Conservation (phyloP, 2,113 vertebrate species). For the Ptilonorhynchus violaceus region DNA sequence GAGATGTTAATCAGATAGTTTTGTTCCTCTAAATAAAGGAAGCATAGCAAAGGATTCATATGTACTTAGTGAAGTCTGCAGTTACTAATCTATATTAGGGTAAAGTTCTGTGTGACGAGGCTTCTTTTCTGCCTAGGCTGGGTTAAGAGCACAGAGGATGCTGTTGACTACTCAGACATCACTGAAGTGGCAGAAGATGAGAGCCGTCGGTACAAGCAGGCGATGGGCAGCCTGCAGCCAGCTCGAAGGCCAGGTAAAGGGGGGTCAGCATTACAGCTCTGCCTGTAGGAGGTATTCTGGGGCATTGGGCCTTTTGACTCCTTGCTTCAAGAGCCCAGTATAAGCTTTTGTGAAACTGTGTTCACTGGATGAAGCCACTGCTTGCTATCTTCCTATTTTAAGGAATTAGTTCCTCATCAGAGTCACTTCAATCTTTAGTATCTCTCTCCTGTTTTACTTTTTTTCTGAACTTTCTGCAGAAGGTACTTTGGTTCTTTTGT, state of each 20-base stretch:
- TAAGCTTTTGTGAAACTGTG: neutral
- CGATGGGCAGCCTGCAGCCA: conserved; percentile 87
- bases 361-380: neutral
- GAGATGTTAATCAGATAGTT: neutral
- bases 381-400: neutral
- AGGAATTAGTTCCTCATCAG: neutral
- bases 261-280: neutral
- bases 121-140: conserved; percentile 78
- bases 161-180: conserved; percentile 97
- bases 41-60: neutral
- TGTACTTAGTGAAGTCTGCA: neutral
- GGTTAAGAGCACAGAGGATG: conserved; percentile 95
- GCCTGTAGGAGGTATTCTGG: neutral
- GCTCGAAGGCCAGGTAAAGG: conserved; percentile 81
- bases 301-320: neutral
- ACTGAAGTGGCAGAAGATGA: conserved; percentile 97
- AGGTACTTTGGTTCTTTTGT: neutral
- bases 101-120: neutral
- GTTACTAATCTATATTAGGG: neutral
- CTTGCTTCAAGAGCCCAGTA: neutral
- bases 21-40: neutral
- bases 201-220: conserved; percentile 90
- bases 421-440: neutral
- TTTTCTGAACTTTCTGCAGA: neutral
- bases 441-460: neutral